Evolutionary conservation across 2,888 invertebrate species (phyloP).

Genomic region (Timema podura): DNA sequence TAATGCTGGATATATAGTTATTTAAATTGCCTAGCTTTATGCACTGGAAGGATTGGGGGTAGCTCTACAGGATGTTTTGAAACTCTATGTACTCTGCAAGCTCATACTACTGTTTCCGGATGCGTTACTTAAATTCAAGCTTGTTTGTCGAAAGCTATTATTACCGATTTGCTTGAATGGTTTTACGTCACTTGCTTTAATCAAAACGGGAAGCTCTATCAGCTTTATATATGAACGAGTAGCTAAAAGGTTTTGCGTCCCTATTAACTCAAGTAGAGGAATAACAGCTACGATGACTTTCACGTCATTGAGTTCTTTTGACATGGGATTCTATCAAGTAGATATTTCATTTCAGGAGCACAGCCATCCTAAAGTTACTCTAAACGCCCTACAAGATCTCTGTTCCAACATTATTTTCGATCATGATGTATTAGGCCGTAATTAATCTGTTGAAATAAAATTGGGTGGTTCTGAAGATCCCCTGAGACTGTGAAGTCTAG

Average conservation of each 20-base stretch:
- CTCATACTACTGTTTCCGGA: too few species aligned
- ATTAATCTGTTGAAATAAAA: conserved; percentile 11
- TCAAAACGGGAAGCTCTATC: conserved; percentile 1
- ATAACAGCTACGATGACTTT: conserved; percentile 10
- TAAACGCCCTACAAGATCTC: neutral
- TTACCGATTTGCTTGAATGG: conserved; percentile 12
- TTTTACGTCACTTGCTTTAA: neutral
- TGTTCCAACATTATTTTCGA: conserved; percentile 11
- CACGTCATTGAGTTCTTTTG: neutral
- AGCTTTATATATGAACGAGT: conserved; percentile 5
- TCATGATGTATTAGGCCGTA: conserved; percentile 9
- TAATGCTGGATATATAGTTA: too few species aligned
- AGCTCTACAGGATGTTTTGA: too few species aligned
- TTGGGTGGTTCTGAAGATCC: conserved; percentile 11
- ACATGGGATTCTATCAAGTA: neutral
- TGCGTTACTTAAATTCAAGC: neutral
- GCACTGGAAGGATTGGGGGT: too few species aligned
- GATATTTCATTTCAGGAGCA: neutral
- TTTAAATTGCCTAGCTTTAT: too few species aligned
- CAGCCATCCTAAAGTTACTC: neutral
- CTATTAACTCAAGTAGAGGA: neutral
- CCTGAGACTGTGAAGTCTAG: neutral
- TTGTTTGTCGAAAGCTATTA: neutral
- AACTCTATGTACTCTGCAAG: too few species aligned
- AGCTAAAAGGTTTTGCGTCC: neutral